Evolutionary conservation across 2,113 vertebrate genomes (phyloP).

Genomic region (Thunnus maccoyii): DNA sequence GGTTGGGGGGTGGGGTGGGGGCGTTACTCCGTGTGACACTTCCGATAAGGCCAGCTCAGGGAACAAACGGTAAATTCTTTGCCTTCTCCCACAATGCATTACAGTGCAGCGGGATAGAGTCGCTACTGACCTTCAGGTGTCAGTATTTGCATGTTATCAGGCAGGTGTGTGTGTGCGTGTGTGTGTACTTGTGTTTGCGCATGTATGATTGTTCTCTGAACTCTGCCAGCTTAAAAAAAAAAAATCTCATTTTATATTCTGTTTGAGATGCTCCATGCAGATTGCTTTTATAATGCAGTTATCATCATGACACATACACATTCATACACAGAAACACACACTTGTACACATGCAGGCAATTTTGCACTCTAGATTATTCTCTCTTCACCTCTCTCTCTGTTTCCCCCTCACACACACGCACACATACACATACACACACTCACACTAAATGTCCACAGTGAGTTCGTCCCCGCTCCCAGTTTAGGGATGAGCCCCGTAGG

Average conservation of each 20-base stretch:
- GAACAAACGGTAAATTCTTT: constrained; percentile 50
- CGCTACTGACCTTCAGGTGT: constrained; percentile 76
- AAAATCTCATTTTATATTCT: constrained; percentile 60
- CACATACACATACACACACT: not conserved
- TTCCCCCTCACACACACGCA: not conserved
- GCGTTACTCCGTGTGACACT: constrained; percentile 52
- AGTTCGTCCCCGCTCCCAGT: constrained; percentile 45
- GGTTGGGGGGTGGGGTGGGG: not conserved
- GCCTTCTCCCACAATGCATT: constrained; percentile 45
- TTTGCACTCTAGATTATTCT: constrained; percentile 1
- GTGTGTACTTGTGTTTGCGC: constrained; percentile 29
- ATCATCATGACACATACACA: constrained; percentile 54
- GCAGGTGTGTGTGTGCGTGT: constrained; percentile 21
- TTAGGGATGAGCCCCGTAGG: constrained; percentile 55
- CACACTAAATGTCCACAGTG: constrained; percentile 13
- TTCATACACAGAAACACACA: constrained; percentile 15
- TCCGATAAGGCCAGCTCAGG: constrained; percentile 62
- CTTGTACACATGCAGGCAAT: constrained; percentile 13
- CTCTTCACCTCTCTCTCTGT: not conserved
- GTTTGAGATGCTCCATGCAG: constrained; percentile 56
- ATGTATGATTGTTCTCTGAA: constrained; percentile 43
- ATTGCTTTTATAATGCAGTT: constrained; percentile 66
- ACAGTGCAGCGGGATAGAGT: constrained; percentile 48
- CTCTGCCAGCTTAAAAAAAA: constrained; percentile 18
- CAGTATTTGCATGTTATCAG: constrained; percentile 75